Conservation (phyloP, 2,797 vertebrate species). For the Anisognathus igniventris region DNA sequence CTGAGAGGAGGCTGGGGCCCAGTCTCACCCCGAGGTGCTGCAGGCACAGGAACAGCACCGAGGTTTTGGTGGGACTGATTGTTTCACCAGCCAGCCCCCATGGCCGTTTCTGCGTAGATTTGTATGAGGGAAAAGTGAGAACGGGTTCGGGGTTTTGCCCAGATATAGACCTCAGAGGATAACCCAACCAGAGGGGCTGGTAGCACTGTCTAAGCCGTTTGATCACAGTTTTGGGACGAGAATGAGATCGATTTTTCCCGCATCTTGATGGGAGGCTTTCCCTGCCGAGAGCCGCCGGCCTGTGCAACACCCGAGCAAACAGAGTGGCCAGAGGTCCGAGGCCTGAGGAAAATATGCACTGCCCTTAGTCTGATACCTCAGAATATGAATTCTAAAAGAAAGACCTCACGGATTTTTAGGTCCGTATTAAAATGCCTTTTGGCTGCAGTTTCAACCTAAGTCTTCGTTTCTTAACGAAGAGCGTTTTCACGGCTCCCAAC, state of each 20-base stretch:
- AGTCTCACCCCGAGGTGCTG: background rate
- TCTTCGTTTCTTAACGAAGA: background rate
- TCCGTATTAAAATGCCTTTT: background rate
- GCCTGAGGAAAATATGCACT: background rate
- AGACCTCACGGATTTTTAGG: background rate
- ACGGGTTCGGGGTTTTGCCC: background rate
- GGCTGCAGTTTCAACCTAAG: background rate
- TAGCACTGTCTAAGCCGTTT: background rate
- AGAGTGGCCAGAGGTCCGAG: background rate
- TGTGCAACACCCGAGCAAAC: background rate
- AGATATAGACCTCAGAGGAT: background rate
- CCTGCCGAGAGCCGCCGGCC: background rate
- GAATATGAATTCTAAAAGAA: background rate
- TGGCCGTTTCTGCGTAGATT: background rate
- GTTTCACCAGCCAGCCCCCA: background rate
- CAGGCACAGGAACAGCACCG: background rate
- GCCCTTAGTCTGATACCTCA: background rate
- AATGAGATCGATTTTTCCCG: background rate
- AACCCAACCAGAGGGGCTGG: background rate
- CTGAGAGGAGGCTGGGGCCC: background rate
- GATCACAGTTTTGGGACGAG: background rate
- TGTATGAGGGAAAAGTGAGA: background rate
- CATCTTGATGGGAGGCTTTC: background rate
- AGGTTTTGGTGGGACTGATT: background rate
- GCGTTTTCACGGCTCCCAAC: background rate